phyloP scores from a whole-genome alignment of 2,797 vertebrate species.

The Myiotriccus ornatus region DNA sequence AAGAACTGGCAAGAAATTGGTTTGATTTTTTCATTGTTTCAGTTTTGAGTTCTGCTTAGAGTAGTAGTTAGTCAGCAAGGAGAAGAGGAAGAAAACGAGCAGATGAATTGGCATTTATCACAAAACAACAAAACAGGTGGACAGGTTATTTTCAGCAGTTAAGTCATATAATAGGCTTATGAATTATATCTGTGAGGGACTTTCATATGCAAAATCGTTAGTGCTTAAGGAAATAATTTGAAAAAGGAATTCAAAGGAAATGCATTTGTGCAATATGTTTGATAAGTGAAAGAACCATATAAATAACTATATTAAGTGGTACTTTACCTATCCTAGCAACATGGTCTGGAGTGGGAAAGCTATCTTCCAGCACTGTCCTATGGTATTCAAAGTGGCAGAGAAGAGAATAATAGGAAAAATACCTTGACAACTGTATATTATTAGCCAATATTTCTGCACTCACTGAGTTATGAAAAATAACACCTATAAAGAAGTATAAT shows the following conservation, averaged over 20 bases:
- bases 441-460: background rate
- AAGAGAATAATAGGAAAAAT: background rate
- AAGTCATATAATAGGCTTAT: background rate
- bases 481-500: background rate
- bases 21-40: background rate
- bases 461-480: background rate
- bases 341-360: background rate
- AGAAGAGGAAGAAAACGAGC: background rate
- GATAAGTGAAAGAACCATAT: background rate
- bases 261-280: background rate
- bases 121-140: background rate
- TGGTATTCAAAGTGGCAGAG: background rate
- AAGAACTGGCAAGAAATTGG: background rate
- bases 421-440: background rate
- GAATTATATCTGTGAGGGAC: background rate
- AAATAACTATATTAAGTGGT: background rate
- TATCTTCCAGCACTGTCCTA: background rate
- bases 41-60: slow-evolving; percentile 6
- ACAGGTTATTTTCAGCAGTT: background rate
- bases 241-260: background rate
- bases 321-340: background rate
- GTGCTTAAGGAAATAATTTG: background rate
- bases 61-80: background rate
- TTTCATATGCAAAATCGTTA: background rate
- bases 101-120: background rate